Percentiles rank a stretch among this genome's conserved stretches.
Evolutionary conservation across 2,113 vertebrate genomes (phyloP).

Genomic region (Rhabdornis inornatus): DNA sequence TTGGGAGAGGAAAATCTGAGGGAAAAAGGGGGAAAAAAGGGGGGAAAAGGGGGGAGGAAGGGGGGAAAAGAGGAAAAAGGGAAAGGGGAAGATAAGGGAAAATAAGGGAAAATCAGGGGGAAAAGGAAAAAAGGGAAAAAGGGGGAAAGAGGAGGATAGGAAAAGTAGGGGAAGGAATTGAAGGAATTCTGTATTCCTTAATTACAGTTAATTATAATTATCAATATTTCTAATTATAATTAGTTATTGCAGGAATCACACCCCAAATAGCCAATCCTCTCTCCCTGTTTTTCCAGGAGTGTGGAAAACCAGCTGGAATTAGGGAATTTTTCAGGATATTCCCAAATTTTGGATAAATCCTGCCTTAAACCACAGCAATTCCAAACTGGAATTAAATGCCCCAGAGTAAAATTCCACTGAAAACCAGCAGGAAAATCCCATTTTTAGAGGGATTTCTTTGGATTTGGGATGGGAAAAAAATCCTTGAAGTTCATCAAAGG

Average conservation of each 20-base stretch:
- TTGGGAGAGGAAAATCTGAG: accelerated
- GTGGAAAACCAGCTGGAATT: background rate
- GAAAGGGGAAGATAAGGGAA: too few species aligned
- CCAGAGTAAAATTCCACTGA: background rate
- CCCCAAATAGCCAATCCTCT: background rate
- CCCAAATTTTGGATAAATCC: background rate
- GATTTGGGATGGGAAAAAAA: background rate
- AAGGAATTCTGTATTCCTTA: background rate
- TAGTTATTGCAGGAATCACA: background rate
- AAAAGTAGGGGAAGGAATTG: too few species aligned
- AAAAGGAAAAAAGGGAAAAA: too few species aligned
- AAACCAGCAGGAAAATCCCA: background rate
- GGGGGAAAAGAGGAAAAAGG: too few species aligned
- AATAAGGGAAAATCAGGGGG: too few species aligned
- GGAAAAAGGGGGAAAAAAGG: background rate
- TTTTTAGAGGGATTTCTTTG: background rate
- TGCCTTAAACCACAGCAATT: background rate
- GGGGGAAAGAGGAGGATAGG: too few species aligned
- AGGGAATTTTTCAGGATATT: background rate
- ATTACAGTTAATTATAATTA: background rate
- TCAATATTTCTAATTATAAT: background rate
- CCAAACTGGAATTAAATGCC: background rate
- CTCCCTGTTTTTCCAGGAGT: background rate
- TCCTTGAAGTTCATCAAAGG: background rate
- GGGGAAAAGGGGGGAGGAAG: too few species aligned